phyloP scores from a whole-genome alignment of 2,113 vertebrate genomes.

The Strix uralensis region DNA sequence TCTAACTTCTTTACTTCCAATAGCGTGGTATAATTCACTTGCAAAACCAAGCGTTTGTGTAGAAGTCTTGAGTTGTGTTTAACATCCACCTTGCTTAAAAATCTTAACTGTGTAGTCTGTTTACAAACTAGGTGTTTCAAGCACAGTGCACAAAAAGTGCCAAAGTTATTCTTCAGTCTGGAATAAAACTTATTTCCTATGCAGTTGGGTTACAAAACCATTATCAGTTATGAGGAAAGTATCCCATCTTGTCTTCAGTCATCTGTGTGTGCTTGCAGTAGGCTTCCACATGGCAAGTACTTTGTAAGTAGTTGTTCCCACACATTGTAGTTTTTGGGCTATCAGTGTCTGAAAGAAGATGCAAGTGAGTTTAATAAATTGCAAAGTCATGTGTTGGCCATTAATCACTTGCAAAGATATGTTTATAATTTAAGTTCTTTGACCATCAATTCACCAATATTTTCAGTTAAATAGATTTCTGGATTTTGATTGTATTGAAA shows the following conservation, averaged over 20 bases:
- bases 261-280: neutral
- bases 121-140: neutral
- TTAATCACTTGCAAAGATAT: neutral
- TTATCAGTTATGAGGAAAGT: neutral
- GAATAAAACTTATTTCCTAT: neutral
- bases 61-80: neutral
- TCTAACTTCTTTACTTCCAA: neutral
- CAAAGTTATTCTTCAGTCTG: neutral
- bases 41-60: neutral
- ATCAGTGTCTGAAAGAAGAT: neutral
- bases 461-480: neutral
- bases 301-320: neutral
- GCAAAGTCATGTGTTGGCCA: neutral
- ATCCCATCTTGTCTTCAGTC: neutral
- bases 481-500: neutral
- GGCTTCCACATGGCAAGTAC: neutral
- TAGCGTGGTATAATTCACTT: neutral
- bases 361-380: neutral
- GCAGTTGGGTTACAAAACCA: neutral
- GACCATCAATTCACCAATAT: neutral
- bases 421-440: neutral
- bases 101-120: neutral
- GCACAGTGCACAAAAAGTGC: neutral
- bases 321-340: neutral
- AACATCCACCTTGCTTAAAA: neutral